These are phyloP conservation scores for Uromys caudimaculatus DNA, from an alignment of 2,797 vertebrate genomes.

Conservation along the genomic window DNA sequence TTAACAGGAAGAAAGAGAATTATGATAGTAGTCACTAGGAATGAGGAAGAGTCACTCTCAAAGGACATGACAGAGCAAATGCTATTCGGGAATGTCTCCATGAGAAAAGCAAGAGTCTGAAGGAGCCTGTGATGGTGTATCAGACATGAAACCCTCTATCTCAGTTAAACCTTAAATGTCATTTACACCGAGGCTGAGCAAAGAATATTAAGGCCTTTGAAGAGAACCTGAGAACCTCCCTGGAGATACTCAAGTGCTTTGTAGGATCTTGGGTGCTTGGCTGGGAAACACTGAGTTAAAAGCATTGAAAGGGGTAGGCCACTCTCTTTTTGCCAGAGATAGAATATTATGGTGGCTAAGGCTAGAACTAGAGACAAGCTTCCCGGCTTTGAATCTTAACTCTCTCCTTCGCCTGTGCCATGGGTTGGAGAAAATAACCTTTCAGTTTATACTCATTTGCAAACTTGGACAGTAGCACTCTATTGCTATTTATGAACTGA, in stretches of 20 bases:
- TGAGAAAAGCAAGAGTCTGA: not conserved
- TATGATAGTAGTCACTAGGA: not conserved
- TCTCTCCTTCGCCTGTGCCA: not conserved
- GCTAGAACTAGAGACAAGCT: not conserved
- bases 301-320: slow-evolving; percentile 14
- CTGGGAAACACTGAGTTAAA: slow-evolving; percentile 3
- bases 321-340: not conserved
- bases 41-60: not conserved
- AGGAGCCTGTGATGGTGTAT: not conserved
- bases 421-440: not conserved
- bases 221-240: not conserved
- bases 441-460: not conserved
- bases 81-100: not conserved
- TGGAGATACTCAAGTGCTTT: not conserved
- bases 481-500: slow-evolving; percentile 35
- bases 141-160: not conserved
- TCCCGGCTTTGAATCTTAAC: not conserved
- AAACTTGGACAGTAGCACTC: not conserved
- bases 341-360: not conserved
- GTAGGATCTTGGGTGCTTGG: not conserved
- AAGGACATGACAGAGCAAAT: not conserved
- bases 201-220: slow-evolving; percentile 31
- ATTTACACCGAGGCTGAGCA: not conserved
- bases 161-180: not conserved
- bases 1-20: not conserved